Percentiles rank a stretch among this genome's conserved stretches.
Evolutionary conservation across 2,113 vertebrate genomes (phyloP).

Genomic region (Reinhardtius hippoglossoides): DNA sequence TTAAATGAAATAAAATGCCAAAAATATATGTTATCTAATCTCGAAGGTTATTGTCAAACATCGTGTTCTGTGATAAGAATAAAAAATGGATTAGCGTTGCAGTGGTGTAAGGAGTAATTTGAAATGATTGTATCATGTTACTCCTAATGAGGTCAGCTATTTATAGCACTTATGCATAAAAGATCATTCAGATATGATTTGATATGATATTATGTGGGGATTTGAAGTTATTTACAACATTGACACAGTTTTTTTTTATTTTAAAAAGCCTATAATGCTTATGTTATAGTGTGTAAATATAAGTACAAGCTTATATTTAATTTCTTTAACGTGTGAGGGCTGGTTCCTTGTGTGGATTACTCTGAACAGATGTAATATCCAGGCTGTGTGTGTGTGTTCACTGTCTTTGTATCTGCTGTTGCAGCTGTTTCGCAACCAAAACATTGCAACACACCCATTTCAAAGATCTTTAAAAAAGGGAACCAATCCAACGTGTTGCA

Average conservation of each 20-base stretch:
- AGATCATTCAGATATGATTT: constrained; percentile 48
- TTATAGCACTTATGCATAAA: constrained; percentile 73
- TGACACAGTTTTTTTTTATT: too few species aligned
- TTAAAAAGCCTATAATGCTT: too few species aligned
- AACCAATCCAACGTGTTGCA: background rate
- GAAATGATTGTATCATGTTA: constrained; percentile 54
- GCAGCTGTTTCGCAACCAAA: background rate
- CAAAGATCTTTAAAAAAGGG: background rate
- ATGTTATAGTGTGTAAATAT: background rate
- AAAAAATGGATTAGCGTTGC: constrained; percentile 7
- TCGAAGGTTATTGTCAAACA: background rate
- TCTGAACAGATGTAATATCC: background rate
- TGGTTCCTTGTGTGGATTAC: background rate
- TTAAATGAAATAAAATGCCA: too few species aligned
- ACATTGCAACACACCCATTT: background rate
- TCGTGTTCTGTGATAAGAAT: constrained; percentile 9
- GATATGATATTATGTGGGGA: background rate
- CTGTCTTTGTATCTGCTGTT: background rate
- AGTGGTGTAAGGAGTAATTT: background rate
- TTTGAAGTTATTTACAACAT: background rate
- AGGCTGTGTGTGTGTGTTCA: background rate
- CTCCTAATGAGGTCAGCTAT: constrained; percentile 73
- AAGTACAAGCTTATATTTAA: background rate
- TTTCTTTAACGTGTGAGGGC: background rate
- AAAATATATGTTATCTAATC: background rate